Evolutionary conservation across 2,888 invertebrate genomes (phyloP).

Genomic region (Pomacea canaliculata): DNA sequence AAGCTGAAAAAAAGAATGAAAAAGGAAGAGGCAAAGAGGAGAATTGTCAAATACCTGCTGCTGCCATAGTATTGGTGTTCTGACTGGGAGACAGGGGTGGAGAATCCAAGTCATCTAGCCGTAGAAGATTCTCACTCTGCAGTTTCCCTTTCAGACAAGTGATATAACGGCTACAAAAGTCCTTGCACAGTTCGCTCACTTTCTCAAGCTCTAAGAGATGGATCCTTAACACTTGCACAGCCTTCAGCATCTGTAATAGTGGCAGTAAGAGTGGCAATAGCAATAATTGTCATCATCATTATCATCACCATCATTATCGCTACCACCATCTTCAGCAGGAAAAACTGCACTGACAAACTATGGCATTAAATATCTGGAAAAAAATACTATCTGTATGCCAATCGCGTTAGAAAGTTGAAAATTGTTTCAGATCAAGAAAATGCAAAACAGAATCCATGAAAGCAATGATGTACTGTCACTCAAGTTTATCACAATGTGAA

Average conservation of each 20-base stretch:
- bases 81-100: conserved; percentile 13
- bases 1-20: no score
- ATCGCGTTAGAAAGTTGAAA: no score
- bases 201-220: conserved; percentile 93
- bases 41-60: neutral
- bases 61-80: neutral
- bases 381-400: no score
- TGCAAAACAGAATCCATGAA: no score
- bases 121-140: conserved; percentile 67
- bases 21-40: no score
- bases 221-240: conserved; percentile 90
- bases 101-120: conserved; percentile 51
- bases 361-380: no score
- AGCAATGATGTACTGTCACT: no score
- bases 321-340: no score
- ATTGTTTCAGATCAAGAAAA: no score
- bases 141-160: conserved; percentile 84
- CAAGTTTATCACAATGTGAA: no score
- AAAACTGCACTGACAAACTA: neutral
- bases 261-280: neutral
- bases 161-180: conserved; percentile 92
- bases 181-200: conserved; percentile 93
- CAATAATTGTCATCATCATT: neutral
- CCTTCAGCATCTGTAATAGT: conserved; percentile 81
- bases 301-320: no score